Percentiles rank a stretch among this genome's conserved stretches.
Conservation (phyloP, 1,140 invertebrate genomes). For the Tetramorium alpestre region DNA sequence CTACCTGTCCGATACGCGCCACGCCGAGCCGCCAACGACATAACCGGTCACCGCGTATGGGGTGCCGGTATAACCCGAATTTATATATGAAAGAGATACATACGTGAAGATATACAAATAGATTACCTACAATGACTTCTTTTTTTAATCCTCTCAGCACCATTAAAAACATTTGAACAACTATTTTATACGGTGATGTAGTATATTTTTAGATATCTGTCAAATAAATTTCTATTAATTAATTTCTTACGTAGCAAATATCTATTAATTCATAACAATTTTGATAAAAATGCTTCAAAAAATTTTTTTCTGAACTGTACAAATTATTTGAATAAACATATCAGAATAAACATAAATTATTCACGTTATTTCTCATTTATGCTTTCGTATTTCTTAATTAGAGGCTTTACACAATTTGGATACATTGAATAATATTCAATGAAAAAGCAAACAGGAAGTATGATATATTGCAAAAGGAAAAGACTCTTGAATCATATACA, state of each 20-base stretch:
- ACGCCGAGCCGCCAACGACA: slow-evolving; percentile 46
- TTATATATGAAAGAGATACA: slow-evolving; percentile 4
- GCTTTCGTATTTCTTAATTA: not conserved
- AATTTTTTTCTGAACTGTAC: not conserved
- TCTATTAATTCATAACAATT: not conserved
- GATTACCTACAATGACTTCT: not conserved
- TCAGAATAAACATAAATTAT: not conserved
- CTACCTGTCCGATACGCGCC: slow-evolving; percentile 58
- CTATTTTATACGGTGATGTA: not conserved
- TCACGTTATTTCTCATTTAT: not conserved
- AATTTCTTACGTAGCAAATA: not conserved
- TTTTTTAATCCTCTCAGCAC: not conserved
- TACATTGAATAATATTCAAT: not conserved
- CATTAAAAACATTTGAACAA: not conserved
- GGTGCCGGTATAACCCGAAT: slow-evolving; percentile 29
- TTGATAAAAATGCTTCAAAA: not conserved
- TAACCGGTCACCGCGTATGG: slow-evolving; percentile 36
- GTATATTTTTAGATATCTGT: not conserved
- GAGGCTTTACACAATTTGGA: not conserved
- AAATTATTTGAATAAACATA: not conserved
- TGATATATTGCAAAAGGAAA: not conserved
- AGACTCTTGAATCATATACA: not conserved
- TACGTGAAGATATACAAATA: not conserved
- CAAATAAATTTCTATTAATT: not conserved
- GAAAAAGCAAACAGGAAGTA: not conserved